Evolutionary conservation across 2,888 invertebrate species (phyloP).

Genomic region (Orchesellides sinensis): DNA sequence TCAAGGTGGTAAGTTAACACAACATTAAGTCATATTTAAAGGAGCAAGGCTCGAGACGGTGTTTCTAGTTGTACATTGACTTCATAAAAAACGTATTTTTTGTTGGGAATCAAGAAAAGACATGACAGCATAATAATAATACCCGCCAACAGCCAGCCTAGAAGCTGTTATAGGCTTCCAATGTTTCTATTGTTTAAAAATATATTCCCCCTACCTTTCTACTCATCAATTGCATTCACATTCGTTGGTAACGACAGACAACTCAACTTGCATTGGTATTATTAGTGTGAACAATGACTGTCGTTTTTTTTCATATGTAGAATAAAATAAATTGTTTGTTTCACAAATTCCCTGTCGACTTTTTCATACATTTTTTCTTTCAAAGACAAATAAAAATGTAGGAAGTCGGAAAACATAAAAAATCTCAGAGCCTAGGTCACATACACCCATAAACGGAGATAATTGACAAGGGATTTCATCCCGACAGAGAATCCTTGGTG

Average conservation of each 20-base stretch:
- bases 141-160: not conserved
- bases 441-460: conserved; percentile 66
- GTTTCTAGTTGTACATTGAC: too few relatives aligned
- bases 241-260: too few relatives aligned
- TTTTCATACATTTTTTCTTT: not conserved
- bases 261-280: too few relatives aligned
- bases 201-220: too few relatives aligned
- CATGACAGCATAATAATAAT: not conserved
- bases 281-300: not conserved
- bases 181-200: too few relatives aligned
- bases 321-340: not conserved
- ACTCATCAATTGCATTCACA: too few relatives aligned
- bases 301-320: not conserved
- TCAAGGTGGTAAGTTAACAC: too few relatives aligned
- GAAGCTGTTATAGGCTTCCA: too few relatives aligned
- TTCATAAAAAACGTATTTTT: too few relatives aligned
- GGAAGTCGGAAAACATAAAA: conserved; percentile 18
- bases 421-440: conserved; percentile 59
- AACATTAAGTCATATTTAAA: too few relatives aligned
- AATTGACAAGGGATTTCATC: conserved; percentile 68
- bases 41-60: too few relatives aligned
- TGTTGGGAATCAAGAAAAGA: not conserved
- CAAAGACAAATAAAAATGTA: not conserved
- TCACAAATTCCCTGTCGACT: too few relatives aligned
- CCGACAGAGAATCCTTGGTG: conserved; percentile 48